phyloP scores from a whole-genome alignment of 2,113 vertebrate species.

The Pollimyrus isidori region DNA sequence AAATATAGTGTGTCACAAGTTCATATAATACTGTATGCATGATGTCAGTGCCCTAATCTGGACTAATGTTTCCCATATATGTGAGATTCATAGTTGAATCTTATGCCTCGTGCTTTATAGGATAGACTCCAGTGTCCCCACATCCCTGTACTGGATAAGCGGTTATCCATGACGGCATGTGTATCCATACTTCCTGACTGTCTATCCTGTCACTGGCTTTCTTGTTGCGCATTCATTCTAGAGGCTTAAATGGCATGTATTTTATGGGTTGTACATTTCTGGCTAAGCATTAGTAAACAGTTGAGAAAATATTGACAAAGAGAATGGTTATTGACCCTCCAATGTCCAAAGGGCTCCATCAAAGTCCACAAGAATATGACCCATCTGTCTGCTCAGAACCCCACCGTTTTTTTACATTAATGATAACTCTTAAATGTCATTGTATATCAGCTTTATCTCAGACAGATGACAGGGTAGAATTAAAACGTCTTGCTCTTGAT shows the following conservation, averaged over 20 bases:
- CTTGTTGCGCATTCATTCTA: neutral
- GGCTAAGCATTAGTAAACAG: neutral
- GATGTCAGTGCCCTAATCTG: no score
- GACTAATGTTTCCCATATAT: no score
- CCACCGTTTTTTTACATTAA: neutral
- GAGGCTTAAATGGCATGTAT: neutral
- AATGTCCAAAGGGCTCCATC: neutral
- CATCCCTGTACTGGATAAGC: neutral
- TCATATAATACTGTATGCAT: no score
- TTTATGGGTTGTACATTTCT: neutral
- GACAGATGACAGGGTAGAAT: conserved; percentile 12
- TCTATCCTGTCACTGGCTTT: neutral
- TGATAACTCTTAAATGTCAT: conserved; percentile 26
- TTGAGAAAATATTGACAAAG: neutral
- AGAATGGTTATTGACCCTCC: neutral
- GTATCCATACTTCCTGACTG: neutral
- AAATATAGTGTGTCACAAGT: no score
- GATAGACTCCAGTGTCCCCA: no score
- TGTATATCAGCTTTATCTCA: conserved; percentile 15
- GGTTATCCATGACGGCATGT: neutral
- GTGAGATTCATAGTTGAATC: no score
- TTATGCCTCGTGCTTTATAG: no score
- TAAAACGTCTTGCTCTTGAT: conserved; percentile 12
- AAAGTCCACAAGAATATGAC: neutral
- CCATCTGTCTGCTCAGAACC: neutral